Base-by-base conservation (phyloP, 2,113 vertebrate species). In the Ceyx cyanopectus region DNA sequence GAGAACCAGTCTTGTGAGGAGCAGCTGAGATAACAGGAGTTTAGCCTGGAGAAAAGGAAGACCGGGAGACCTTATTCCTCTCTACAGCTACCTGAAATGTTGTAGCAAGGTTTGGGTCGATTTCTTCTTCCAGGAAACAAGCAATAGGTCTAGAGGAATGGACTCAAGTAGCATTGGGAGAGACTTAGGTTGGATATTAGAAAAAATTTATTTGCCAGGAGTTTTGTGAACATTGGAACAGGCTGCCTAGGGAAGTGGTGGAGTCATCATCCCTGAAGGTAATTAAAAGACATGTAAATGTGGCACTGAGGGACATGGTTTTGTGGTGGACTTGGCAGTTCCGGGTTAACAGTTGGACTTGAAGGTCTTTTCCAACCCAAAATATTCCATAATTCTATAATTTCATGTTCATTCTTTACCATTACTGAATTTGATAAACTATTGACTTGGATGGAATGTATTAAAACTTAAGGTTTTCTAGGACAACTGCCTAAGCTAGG, bases 31-130 rank as follows among this genome's bases (percentile, higher is more conserved):
- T 24, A 76, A 2, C 11, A 43, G 30, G 2, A 15, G 1, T 1
- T 66, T 7, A 22, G 3, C 1, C 22, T 50, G 27, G n/a, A 62
- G 40, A 45, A 81, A 16, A 53, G 24, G 13, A 82, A 20, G 11
- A 14, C 68, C 9, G 10, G 10, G 18, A 6, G 2, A 29, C 15
- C 2, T 58, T 3, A 7, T 12, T 2, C 3, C 17, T 40, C 26
- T 45, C 20, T 62, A 4, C 12, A 77, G 0, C 2, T 3, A 3
- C 23, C 17, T 45, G 62, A 40, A 2, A 66, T 7, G 9, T 1
- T 50, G 15, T 19, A 45, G 23, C 3, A 7, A 32, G 46, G 8
- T 17, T 16, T 21, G 4, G 4, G 1, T 40, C 0, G 0, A 5
- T 16, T 26, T 61, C 43, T 54, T 58, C 34, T 53, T 5, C 11